Evolutionary conservation across 2,113 vertebrate genomes (phyloP).

Genomic region (Muscicapa adusta): DNA sequence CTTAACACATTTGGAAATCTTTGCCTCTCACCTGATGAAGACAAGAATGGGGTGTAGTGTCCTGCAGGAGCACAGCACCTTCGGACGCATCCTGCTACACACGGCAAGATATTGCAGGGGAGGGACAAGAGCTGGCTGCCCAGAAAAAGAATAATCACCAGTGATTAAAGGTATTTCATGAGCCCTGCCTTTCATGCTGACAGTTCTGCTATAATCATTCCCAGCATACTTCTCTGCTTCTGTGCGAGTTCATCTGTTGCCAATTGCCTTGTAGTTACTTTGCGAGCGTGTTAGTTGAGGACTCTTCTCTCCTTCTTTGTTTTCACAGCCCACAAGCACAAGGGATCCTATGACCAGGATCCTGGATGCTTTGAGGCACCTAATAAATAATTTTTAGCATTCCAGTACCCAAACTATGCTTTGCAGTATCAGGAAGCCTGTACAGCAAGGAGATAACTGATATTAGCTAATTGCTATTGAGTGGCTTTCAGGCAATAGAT

Average conservation of each 20-base stretch:
- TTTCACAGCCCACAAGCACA: background rate
- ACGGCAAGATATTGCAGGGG: background rate
- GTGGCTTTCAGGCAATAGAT: background rate
- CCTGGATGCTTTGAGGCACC: background rate
- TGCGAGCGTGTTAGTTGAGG: background rate
- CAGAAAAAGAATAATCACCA: conserved; percentile 24
- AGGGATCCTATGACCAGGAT: background rate
- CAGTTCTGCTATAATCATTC: conserved; percentile 39
- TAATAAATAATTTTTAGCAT: conserved; percentile 14
- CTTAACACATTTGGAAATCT: background rate
- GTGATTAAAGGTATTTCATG: conserved; percentile 41
- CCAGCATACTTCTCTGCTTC: conserved; percentile 37
- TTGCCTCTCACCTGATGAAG: conserved; percentile 10
- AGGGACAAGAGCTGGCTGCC: background rate
- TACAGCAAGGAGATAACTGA: background rate
- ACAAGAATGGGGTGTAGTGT: background rate
- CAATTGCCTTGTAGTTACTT: conserved; percentile 54
- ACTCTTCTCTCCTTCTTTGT: conserved; percentile 27
- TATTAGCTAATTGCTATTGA: background rate
- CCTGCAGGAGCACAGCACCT: background rate
- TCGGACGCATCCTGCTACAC: background rate
- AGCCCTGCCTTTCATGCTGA: conserved; percentile 40
- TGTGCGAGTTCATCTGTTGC: conserved; percentile 31
- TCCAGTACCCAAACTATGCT: background rate
- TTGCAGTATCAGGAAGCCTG: background rate